These are phyloP conservation scores for Epinephelus coioides DNA, from an alignment of 2,797 vertebrate genomes.

Conservation along the genomic window DNA sequence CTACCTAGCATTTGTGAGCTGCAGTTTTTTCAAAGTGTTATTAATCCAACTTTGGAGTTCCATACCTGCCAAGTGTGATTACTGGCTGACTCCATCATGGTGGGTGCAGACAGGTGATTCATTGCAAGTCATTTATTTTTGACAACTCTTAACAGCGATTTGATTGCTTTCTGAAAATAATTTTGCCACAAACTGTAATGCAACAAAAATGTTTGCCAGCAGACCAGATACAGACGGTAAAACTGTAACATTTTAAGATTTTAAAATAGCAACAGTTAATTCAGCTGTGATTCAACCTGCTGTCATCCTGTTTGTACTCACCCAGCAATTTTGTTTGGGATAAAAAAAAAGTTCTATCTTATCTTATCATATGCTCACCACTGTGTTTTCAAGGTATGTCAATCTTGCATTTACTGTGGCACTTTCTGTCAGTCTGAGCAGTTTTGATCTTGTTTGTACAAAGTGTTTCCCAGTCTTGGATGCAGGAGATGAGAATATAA, in stretches of 20 bases:
- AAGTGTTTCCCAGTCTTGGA: conserved; percentile 52
- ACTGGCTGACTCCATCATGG: conserved; percentile 70
- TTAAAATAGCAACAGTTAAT: conserved; percentile 17
- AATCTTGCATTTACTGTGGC: neutral
- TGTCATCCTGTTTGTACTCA: neutral
- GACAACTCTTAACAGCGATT: conserved; percentile 73
- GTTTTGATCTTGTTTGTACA: conserved; percentile 57
- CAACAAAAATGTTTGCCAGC: conserved; percentile 27
- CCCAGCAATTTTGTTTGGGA: too few species aligned
- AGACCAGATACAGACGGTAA: neutral
- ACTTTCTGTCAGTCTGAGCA: conserved; percentile 41
- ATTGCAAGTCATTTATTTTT: conserved; percentile 78
- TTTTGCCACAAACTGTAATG: conserved; percentile 48
- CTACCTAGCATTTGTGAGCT: conserved; percentile 59
- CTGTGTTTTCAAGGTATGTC: conserved; percentile 9
- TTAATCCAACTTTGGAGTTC: conserved; percentile 73
- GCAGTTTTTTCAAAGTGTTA: conserved; percentile 54
- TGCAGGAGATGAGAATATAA: conserved; percentile 61
- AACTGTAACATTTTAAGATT: conserved; percentile 14
- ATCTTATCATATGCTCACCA: neutral
- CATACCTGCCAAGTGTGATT: conserved; percentile 71
- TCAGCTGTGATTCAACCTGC: conserved; percentile 4
- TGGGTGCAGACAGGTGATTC: conserved; percentile 74
- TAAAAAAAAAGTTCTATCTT: too few species aligned
- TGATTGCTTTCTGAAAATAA: conserved; percentile 72